Base-by-base conservation (phyloP, 92 coral and sea anemone genomes). In the Meandrina meandrites region DNA sequence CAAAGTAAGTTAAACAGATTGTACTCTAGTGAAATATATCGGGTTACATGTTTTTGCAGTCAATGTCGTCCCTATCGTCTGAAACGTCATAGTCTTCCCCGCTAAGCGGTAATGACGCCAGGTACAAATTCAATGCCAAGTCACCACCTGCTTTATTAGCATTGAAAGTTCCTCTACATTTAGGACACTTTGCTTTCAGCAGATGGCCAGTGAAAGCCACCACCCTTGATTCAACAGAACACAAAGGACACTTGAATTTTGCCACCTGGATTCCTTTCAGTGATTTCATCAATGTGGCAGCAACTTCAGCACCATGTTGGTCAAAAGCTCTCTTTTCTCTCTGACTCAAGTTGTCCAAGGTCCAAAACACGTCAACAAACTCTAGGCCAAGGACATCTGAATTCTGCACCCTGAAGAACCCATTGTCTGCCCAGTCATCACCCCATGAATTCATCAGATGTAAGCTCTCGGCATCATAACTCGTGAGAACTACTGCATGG, bases 361-460 rank as follows among this genome's bases (percentile, higher is more conserved):
- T 79, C 93, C 95, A 88, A 42, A 47, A 88, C 36, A 93, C 92
- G 31, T 93, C 94, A 0, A 86, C 22, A 68, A 91, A 93, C 24
- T 75, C 17, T 17, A 93, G 58, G 48, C 92, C 94, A 48, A 93
- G 92, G 17, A 93, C 90, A 10, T 88, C 82, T 31, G 91, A 88
- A 75, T 93, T 82, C 75, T 78, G 18, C 48, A 91, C 90, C 81
- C 82, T 88, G 88, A 93, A 93, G 75, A 91, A 93, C 14, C 96
- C 96, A 22, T 53, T 76, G 85, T 93, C 90, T 16, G 67, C 96
- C 92, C 92, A 93, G 1, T 75, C 12, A 24, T 48, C 42, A 11
- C 90, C 93, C 94, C 87, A 58, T 30, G 93, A 93, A 88, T 93
- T 93, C 96, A 93, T 88, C 78, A 93, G 87, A 21, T 78, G 79